Base-by-base conservation (phyloP, 2,113 vertebrate species). In the Sinosuthora webbiana region DNA sequence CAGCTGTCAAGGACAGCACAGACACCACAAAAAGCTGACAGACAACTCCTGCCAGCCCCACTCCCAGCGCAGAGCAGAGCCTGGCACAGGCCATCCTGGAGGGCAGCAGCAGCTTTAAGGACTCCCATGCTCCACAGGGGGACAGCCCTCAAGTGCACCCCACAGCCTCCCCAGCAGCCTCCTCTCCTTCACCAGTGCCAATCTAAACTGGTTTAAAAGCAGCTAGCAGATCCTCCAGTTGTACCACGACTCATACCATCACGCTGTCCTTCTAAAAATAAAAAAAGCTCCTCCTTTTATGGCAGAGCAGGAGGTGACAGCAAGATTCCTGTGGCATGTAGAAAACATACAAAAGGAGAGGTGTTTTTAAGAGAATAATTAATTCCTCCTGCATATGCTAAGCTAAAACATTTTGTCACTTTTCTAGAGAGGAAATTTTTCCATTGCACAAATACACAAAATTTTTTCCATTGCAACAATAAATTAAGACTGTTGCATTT, bases 91-190 rank as follows among this genome's bases (percentile, higher is more conserved):
- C 42, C 76, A 21, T 6, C 12, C 47, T 8, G 7, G 0, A 20
- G 17, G 15, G 33, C 9, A 25, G 28, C 49, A 53, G 31, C 17
- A 42, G 24, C 44, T 50, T 9, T 7, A 3, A 17, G n/a, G 45
- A 6, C 2, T 28, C 3, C 31, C 0, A 0, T 4, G 13, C 11
- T 49, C 9, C 19, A 8, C 27, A 1, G 18, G 16, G 24, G 8
- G 15, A 44, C 28, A n/a, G 31, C 7, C 25, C 47, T 35, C 22
- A 6, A 1, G 21, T 2, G 31, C 11, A 9, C 8, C 4, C 2
- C 52, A 14, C 27, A 20, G 12, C 21, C 39, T 33, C 39, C 63
- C 11, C 57, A 9, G 57, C 52, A 24, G 20, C 23, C 47, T 35
- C 73, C 52, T 33, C 41, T 39, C 27, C 62, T 12, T 2, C 83